Percentiles rank a stretch among this genome's conserved stretches.
Conservation (phyloP, 2,797 vertebrate genomes). For the Lepilemur septentrionalis region DNA sequence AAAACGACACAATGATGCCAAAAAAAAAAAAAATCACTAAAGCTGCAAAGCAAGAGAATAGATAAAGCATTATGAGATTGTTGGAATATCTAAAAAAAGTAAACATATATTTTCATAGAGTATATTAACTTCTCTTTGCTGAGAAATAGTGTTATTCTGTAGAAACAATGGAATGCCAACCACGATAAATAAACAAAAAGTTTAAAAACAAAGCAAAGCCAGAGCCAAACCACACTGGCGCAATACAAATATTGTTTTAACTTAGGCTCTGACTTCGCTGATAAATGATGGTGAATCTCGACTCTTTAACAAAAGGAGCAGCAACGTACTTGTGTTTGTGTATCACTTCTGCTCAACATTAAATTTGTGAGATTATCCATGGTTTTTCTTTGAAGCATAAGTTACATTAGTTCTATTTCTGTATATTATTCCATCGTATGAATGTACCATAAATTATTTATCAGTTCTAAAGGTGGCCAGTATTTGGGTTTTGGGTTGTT, state of each 20-base stretch:
- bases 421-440: neutral
- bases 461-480: neutral
- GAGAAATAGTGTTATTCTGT: slow-evolving; percentile 5
- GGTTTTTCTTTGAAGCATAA: neutral
- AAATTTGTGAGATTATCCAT: neutral
- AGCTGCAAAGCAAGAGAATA: neutral
- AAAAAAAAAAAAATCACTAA: no score
- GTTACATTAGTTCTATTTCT: neutral
- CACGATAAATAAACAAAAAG: neutral
- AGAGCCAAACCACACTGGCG: neutral
- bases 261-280: neutral
- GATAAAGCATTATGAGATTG: neutral
- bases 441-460: neutral
- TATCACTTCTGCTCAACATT: neutral
- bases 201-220: neutral
- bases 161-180: neutral
- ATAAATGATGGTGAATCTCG: neutral
- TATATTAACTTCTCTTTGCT: slow-evolving; percentile 4
- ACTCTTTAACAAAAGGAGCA: neutral
- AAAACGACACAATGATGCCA: no score
- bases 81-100: neutral
- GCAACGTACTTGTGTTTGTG: neutral
- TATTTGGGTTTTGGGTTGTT: neutral
- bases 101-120: slow-evolving; percentile 31
- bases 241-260: neutral